A percentile compares a stretch with the other conserved stretches of the same genome.
Evolutionary conservation across 1,140 invertebrate species (phyloP).

Genomic region (Cydia amplana): DNA sequence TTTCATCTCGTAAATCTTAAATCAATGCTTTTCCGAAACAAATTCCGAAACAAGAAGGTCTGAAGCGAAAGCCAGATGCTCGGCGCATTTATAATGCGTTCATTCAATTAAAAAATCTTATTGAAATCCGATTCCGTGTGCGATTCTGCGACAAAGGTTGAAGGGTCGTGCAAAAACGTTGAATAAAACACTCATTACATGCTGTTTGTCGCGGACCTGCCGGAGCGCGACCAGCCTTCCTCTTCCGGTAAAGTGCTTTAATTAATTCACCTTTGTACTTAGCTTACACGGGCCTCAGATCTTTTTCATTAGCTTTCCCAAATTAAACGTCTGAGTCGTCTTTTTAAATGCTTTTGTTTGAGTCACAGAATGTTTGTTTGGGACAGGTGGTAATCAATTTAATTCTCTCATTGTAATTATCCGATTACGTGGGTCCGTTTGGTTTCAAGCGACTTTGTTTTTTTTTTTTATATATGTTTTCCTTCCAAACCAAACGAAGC

Average conservation of each 20-base stretch:
- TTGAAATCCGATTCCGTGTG: constrained; percentile 42
- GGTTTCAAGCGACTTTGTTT: not conserved
- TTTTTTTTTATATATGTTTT: not conserved
- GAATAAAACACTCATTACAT: constrained; percentile 56
- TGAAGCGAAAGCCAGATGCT: not conserved
- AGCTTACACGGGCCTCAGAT: constrained; percentile 7
- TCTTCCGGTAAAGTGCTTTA: constrained; percentile 46
- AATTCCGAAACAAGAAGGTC: not conserved
- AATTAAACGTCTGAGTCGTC: not conserved
- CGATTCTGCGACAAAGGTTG: constrained; percentile 48
- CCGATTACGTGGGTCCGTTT: not conserved
- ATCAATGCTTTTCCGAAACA: not conserved
- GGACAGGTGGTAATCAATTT: not conserved
- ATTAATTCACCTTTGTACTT: constrained; percentile 26
- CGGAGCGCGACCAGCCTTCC: constrained; percentile 53
- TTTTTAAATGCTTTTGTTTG: constrained; percentile 8
- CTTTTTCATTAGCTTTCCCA: constrained; percentile 25
- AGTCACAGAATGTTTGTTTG: not conserved
- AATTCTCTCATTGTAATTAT: not conserved
- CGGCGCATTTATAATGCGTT: constrained; percentile 15
- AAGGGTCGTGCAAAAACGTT: constrained; percentile 61
- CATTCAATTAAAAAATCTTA: constrained; percentile 42
- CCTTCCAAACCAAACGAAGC: too few species aligned
- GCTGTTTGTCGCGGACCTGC: constrained; percentile 49
- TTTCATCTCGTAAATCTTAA: constrained; percentile 17